These are phyloP conservation scores for Cyprinodon diabolis DNA, from an alignment of 2,797 vertebrate genomes.

Conservation along the genomic window DNA sequence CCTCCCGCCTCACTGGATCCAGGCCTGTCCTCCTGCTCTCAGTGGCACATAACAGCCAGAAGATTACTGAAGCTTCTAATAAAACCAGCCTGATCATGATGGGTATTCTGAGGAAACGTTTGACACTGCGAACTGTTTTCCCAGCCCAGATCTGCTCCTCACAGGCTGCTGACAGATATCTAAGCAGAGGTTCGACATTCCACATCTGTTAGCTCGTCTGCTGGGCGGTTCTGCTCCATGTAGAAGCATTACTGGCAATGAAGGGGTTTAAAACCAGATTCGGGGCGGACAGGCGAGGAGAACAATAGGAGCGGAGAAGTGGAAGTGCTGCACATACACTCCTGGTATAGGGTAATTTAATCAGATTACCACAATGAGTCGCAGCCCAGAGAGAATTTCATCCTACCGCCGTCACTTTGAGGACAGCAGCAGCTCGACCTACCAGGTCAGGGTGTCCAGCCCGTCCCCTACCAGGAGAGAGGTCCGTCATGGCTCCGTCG, in stretches of 20 bases:
- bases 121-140: constrained; percentile 24
- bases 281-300: constrained; percentile 12
- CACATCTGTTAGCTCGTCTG: constrained; percentile 67
- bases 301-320: constrained; percentile 17
- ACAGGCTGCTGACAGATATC: constrained; percentile 76
- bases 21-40: constrained; percentile 24
- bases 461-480: constrained; percentile 76
- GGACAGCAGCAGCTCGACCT: constrained; percentile 69
- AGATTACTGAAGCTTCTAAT: constrained; percentile 15
- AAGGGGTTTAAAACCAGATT: constrained; percentile 71
- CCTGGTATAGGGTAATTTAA: constrained; percentile 1
- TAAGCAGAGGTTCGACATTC: constrained; percentile 78
- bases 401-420: constrained; percentile 83
- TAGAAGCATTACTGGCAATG: constrained; percentile 13
- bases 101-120: constrained; percentile 22
- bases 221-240: constrained; percentile 28
- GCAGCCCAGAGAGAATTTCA: constrained; percentile 81
- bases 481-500: constrained; percentile 56
- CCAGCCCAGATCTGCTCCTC: constrained; percentile 52
- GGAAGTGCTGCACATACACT: constrained; percentile 17
- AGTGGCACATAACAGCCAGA: constrained; percentile 13
- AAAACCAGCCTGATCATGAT: constrained; percentile 7
- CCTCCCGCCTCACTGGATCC: constrained; percentile 18
- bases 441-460: constrained; percentile 81
- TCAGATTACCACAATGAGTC: constrained; percentile 70